phyloP scores from a whole-genome alignment of 2,113 vertebrate genomes.

The Chaetura pelagica region DNA sequence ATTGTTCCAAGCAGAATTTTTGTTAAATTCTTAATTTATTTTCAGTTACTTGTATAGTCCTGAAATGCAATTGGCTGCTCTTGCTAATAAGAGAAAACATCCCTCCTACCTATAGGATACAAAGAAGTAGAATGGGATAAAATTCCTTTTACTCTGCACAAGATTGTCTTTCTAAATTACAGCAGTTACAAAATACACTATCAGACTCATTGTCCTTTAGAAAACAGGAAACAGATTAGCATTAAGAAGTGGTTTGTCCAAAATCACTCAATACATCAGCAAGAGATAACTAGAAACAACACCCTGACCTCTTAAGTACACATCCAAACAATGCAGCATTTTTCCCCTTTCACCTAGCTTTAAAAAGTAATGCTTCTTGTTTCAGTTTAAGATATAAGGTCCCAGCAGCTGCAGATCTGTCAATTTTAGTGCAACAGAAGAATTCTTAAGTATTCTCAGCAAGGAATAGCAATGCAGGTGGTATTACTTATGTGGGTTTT shows the following conservation, averaged over 20 bases:
- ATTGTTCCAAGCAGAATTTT: neutral
- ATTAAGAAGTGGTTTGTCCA: conserved; percentile 3
- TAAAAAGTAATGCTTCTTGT: neutral
- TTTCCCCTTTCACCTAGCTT: neutral
- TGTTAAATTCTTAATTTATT: neutral
- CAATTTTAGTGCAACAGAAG: neutral
- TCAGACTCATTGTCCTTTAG: neutral
- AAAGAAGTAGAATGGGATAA: neutral
- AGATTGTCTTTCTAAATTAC: neutral
- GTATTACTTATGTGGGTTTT: neutral
- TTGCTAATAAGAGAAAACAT: neutral
- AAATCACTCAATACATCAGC: neutral
- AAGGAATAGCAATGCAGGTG: neutral
- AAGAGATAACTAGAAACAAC: conserved; percentile 17
- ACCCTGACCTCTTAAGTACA: neutral
- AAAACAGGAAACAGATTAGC: conserved; percentile 1
- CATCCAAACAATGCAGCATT: neutral
- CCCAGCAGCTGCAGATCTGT: neutral
- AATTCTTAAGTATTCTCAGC: neutral
- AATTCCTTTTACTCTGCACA: neutral
- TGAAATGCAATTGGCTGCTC: neutral
- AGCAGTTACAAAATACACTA: neutral
- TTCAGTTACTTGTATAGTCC: neutral
- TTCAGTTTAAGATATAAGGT: neutral
- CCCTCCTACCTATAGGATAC: neutral